A percentile compares a stretch with the other conserved stretches of the same genome.
Conservation (phyloP, 2,113 vertebrate genomes). For the Microcebus murinus region DNA sequence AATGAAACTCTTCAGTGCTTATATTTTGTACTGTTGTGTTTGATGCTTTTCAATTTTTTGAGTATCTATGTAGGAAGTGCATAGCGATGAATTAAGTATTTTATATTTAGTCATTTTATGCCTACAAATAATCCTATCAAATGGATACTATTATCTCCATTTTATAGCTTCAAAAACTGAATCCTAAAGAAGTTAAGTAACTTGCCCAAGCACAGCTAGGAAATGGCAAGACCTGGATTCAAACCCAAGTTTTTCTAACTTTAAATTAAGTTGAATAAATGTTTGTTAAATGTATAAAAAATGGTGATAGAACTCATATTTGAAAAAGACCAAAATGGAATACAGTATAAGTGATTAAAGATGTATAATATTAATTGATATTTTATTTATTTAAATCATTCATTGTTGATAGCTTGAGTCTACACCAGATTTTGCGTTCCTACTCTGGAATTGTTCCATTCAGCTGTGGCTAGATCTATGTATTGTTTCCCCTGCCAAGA, state of each 20-base stretch:
- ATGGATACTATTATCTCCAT: background rate
- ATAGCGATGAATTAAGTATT: background rate
- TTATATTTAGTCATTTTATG: background rate
- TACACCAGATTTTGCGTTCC: background rate
- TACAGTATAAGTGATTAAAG: constrained; percentile 25
- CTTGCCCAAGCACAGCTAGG: background rate
- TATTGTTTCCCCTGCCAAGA: constrained; percentile 63
- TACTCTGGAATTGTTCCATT: constrained; percentile 52
- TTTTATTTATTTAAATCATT: constrained; percentile 57
- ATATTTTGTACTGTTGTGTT: background rate
- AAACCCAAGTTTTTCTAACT: constrained; percentile 25
- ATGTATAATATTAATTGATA: constrained; percentile 49
- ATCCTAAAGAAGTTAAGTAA: background rate
- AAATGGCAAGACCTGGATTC: background rate
- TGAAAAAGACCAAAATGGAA: background rate
- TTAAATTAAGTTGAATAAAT: constrained; percentile 38
- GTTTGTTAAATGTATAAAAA: constrained; percentile 28
- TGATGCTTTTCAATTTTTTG: background rate
- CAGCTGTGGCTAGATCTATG: constrained; percentile 29
- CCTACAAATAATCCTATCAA: background rate
- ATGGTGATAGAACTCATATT: constrained; percentile 17
- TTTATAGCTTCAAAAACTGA: background rate
- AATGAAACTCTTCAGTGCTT: background rate
- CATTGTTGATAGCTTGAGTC: constrained; percentile 55
- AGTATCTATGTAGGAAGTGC: background rate